phyloP scores from a whole-genome alignment of 2,797 vertebrate genomes.

The Echeneis naucrates region DNA sequence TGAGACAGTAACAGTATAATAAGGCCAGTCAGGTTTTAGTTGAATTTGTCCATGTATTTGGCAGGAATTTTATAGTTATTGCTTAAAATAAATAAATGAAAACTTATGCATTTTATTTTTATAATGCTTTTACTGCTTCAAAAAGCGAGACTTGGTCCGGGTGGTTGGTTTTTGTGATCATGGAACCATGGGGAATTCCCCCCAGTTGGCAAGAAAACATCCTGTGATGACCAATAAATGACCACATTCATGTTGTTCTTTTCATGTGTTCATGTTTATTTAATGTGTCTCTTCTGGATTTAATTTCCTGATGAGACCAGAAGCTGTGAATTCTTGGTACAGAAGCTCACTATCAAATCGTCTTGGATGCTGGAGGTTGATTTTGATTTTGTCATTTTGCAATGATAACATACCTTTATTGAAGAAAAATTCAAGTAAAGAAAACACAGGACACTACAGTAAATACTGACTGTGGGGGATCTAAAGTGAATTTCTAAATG shows the following conservation, averaged over 20 bases:
- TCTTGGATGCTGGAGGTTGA: not conserved
- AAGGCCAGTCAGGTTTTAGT: not conserved
- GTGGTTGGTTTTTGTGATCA: conserved; percentile 2
- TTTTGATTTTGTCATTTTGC: too few species aligned
- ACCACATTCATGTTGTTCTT: not conserved
- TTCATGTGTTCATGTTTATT: not conserved
- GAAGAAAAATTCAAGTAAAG: not conserved
- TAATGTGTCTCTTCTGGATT: not conserved
- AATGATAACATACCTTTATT: not conserved
- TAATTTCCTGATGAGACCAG: conserved; percentile 6
- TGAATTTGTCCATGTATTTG: not conserved
- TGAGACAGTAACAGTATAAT: not conserved
- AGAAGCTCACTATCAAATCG: not conserved
- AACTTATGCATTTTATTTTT: not conserved
- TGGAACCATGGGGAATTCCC: not conserved
- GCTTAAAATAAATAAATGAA: too few species aligned
- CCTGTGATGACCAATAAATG: conserved; percentile 1
- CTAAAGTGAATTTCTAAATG: not conserved
- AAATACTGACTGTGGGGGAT: not conserved
- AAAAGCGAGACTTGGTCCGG: not conserved
- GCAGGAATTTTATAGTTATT: not conserved
- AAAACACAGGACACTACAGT: not conserved
- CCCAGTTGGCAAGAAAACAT: not conserved
- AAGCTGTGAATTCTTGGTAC: not conserved
- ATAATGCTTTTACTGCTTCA: not conserved